phyloP scores from a whole-genome alignment of 64 coral and sea anemone species.

The Montipora efflorescens region DNA sequence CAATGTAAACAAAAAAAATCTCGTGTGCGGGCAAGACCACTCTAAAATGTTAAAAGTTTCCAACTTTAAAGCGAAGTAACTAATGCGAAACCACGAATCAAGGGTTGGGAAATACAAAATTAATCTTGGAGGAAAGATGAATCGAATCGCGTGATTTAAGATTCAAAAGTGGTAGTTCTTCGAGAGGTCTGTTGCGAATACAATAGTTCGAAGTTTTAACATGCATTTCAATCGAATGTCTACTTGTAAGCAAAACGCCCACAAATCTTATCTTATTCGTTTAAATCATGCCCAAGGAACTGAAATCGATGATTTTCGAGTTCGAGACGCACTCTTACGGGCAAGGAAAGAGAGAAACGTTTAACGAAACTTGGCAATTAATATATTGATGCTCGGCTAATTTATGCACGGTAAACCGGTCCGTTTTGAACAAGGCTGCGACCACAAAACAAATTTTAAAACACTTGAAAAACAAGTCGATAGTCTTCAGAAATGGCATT shows the following conservation, averaged over 20 bases:
- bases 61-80: background rate
- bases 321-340: background rate
- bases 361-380: slow-evolving; percentile 29
- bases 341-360: slow-evolving; percentile 1
- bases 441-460: slow-evolving; percentile 7
- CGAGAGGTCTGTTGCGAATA: slow-evolving; percentile 15
- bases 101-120: background rate
- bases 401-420: slow-evolving; percentile 40
- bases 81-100: background rate
- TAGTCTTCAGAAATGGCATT: background rate
- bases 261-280: background rate
- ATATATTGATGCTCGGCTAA: slow-evolving; percentile 37
- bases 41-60: background rate
- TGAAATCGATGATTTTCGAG: background rate
- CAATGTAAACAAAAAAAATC: slow-evolving; percentile 39
- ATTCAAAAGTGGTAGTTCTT: slow-evolving; percentile 14
- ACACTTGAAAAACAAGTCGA: background rate
- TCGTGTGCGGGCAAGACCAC: background rate
- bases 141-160: slow-evolving; percentile 22
- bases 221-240: background rate
- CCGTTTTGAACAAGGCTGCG: background rate
- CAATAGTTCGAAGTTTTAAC: background rate
- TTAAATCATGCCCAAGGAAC: background rate
- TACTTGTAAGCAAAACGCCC: background rate
- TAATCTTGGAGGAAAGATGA: background rate